A percentile compares a stretch with the other conserved stretches of the same genome.
Evolutionary conservation across 2,113 vertebrate genomes (phyloP).

Genomic region (Tychaedon coryphoeus): DNA sequence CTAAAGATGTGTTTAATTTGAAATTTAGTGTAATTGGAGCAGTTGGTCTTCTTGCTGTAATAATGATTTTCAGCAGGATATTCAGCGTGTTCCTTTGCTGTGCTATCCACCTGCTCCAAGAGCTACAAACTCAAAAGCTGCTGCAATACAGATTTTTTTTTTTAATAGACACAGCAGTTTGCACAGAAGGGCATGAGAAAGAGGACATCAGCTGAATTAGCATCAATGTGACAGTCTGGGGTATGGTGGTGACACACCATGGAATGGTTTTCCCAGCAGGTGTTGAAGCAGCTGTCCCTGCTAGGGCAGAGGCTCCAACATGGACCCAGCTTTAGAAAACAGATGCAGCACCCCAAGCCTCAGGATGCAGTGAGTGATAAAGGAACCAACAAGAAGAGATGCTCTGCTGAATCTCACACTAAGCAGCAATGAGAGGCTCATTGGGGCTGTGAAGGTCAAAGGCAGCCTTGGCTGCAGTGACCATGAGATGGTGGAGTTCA

Average conservation of each 20-base stretch:
- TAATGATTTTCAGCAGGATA: constrained; percentile 86
- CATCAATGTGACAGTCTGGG: background rate
- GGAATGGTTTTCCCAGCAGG: background rate
- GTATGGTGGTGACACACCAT: background rate
- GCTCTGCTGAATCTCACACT: background rate
- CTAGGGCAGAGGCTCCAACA: background rate
- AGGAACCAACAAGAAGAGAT: background rate
- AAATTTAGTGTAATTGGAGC: constrained; percentile 84
- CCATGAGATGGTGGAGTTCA: background rate
- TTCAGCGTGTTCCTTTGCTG: constrained; percentile 85
- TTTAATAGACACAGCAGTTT: background rate
- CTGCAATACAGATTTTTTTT: background rate
- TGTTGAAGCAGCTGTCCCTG: background rate
- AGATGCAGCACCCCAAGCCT: background rate
- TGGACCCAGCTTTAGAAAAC: background rate
- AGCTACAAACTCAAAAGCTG: background rate
- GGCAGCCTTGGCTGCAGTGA: background rate
- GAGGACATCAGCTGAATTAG: background rate
- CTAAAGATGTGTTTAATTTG: constrained; percentile 79
- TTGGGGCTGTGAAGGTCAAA: background rate
- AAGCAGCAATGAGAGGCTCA: background rate
- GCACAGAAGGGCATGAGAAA: background rate
- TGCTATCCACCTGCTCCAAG: constrained; percentile 77
- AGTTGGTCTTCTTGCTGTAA: constrained; percentile 76
- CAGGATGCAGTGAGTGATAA: background rate